These are phyloP conservation scores for Gadus chalcogrammus DNA, from an alignment of 2,113 vertebrate species.

Conservation along the genomic window DNA sequence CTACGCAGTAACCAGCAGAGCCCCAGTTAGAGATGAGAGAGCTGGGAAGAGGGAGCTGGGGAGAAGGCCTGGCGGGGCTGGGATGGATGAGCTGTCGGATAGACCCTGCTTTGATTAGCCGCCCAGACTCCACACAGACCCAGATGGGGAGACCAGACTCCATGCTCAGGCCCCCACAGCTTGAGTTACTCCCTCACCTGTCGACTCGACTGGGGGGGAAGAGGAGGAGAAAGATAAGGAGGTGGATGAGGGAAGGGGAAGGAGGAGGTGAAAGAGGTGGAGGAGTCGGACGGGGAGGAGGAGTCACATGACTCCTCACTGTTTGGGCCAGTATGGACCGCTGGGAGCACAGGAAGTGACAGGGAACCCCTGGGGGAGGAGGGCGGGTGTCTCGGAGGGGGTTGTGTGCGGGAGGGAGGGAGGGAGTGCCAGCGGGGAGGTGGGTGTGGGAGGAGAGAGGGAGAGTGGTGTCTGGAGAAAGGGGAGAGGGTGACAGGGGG, in stretches of 20 bases:
- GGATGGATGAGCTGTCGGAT: slow-evolving; percentile 72
- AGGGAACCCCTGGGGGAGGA: slow-evolving; percentile 55
- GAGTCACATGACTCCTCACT: slow-evolving; percentile 26
- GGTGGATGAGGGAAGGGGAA: slow-evolving; percentile 25
- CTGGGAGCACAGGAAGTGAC: slow-evolving; percentile 59
- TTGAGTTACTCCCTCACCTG: slow-evolving; percentile 34
- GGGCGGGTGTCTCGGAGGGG: neutral
- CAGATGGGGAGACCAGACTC: slow-evolving; percentile 51
- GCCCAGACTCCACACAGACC: slow-evolving; percentile 54
- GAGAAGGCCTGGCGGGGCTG: slow-evolving; percentile 55
- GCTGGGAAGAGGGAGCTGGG: slow-evolving; percentile 20
- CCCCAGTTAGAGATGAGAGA: slow-evolving; percentile 50
- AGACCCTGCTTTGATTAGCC: slow-evolving; percentile 55
- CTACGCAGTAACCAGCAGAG: slow-evolving; percentile 24
- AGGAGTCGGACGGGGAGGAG: slow-evolving; percentile 17
- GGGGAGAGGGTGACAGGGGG: slow-evolving; percentile 12
- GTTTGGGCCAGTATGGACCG: slow-evolving; percentile 49
- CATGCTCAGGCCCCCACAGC: slow-evolving; percentile 43
- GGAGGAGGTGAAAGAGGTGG: neutral
- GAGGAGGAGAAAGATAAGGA: slow-evolving; percentile 18
- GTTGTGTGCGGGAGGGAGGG: too few relatives aligned
- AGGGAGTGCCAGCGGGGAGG: too few relatives aligned
- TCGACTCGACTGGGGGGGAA: slow-evolving; percentile 32
- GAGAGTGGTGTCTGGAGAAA: slow-evolving; percentile 11
- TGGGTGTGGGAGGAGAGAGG: too few relatives aligned